Evolutionary conservation across 1,140 invertebrate genomes (phyloP).

Genomic region (Conus ventricosus): DNA sequence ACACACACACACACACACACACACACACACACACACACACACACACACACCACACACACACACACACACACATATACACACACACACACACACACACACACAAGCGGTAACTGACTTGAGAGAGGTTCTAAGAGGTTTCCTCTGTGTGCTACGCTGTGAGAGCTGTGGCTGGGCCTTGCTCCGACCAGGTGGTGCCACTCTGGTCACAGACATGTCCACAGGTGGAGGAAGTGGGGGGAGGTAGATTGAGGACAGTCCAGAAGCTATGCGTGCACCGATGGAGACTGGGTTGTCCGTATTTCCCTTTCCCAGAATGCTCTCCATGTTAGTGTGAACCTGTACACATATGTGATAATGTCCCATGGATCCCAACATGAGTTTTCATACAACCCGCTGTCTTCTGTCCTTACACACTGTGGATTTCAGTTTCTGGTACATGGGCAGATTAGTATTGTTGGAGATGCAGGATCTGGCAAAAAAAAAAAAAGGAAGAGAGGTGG

Average conservation of each 20-base stretch:
- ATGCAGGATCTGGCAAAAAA: too few relatives aligned
- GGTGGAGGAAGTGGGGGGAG: conserved; percentile 69
- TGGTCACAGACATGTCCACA: conserved; percentile 44
- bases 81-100: conserved; percentile 7
- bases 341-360: too few relatives aligned
- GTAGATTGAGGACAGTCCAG: conserved; percentile 62
- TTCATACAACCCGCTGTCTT: too few relatives aligned
- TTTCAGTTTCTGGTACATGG: too few relatives aligned
- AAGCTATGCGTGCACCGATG: conserved; percentile 65
- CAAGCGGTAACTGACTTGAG: conserved; percentile 59
- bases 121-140: conserved; percentile 61
- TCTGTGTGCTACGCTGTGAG: conserved; percentile 33
- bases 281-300: conserved; percentile 40
- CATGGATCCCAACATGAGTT: too few relatives aligned
- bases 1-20: neutral
- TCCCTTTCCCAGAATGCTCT: conserved; percentile 55
- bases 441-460: too few relatives aligned
- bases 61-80: neutral
- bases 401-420: too few relatives aligned
- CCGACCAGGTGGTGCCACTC: neutral
- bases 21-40: neutral
- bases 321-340: conserved; percentile 67
- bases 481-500: too few relatives aligned
- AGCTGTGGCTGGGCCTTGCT: neutral
- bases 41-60: neutral